Conservation (phyloP, 2,113 vertebrate species). For the Holacanthus passer region DNA sequence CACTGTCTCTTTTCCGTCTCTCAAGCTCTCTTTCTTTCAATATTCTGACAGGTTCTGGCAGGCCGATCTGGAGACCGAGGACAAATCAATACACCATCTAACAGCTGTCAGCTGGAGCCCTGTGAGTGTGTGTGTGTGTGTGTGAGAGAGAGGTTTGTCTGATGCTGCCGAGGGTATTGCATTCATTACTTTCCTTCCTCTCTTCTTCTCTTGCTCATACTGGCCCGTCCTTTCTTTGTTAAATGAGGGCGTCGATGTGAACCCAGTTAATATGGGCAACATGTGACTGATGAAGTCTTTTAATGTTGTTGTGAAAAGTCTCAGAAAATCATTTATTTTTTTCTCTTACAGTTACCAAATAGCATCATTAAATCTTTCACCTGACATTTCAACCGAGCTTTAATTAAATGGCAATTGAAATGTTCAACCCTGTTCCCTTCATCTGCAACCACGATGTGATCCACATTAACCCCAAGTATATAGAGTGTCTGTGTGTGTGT, state of each 20-base stretch:
- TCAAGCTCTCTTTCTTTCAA: slow-evolving; percentile 62
- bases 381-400: slow-evolving; percentile 24
- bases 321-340: background rate
- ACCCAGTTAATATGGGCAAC: slow-evolving; percentile 52
- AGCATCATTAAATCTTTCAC: background rate
- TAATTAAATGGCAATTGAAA: slow-evolving; percentile 53
- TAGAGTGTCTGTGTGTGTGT: background rate
- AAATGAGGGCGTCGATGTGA: slow-evolving; percentile 30
- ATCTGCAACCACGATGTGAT: slow-evolving; percentile 37
- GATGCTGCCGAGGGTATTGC: slow-evolving; percentile 44
- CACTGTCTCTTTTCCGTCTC: slow-evolving; percentile 34
- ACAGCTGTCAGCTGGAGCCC: slow-evolving; percentile 73
- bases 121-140: slow-evolving; percentile 13
- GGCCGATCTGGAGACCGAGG: slow-evolving; percentile 58
- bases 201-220: slow-evolving; percentile 2
- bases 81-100: slow-evolving; percentile 79
- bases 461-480: slow-evolving; percentile 52
- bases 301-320: background rate
- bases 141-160: slow-evolving; percentile 26
- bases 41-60: slow-evolving; percentile 76
- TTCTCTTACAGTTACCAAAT: background rate
- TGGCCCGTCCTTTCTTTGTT: slow-evolving; percentile 12
- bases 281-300: background rate
- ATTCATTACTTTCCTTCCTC: slow-evolving; percentile 61
- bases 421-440: slow-evolving; percentile 22